phyloP scores from a whole-genome alignment of 2,113 vertebrate genomes.

The Ochotona princeps region DNA sequence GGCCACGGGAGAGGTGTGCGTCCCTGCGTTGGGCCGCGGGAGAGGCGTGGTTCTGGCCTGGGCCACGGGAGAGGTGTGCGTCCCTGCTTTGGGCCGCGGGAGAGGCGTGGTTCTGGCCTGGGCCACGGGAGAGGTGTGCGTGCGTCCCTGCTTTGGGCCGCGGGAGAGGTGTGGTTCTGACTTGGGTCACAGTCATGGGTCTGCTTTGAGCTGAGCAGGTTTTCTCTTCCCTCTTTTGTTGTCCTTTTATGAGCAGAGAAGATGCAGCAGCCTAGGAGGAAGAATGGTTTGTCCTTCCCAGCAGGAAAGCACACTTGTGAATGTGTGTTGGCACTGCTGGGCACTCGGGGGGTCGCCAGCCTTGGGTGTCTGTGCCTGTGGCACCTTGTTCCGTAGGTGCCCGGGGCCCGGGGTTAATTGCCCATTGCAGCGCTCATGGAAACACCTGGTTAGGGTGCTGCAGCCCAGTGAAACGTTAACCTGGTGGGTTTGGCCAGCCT shows the following conservation, averaged over 20 bases:
- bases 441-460: neutral
- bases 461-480: slow-evolving; percentile 55
- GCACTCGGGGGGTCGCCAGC: neutral
- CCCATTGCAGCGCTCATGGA: neutral
- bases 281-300: neutral
- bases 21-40: too few relatives aligned
- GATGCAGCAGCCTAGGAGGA: neutral
- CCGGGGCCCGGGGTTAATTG: neutral
- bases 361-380: neutral
- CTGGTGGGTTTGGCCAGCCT: neutral
- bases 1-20: too few relatives aligned
- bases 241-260: neutral
- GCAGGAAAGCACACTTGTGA: neutral
- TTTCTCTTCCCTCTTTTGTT: too few relatives aligned
- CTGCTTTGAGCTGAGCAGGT: neutral
- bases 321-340: neutral
- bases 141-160: neutral
- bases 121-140: too few relatives aligned
- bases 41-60: too few relatives aligned
- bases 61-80: too few relatives aligned
- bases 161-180: too few relatives aligned
- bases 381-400: neutral
- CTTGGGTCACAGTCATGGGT: neutral
- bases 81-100: too few relatives aligned
- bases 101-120: neutral